Conservation (phyloP, 1,140 invertebrate species). For the Hirudo medicinalis region DNA sequence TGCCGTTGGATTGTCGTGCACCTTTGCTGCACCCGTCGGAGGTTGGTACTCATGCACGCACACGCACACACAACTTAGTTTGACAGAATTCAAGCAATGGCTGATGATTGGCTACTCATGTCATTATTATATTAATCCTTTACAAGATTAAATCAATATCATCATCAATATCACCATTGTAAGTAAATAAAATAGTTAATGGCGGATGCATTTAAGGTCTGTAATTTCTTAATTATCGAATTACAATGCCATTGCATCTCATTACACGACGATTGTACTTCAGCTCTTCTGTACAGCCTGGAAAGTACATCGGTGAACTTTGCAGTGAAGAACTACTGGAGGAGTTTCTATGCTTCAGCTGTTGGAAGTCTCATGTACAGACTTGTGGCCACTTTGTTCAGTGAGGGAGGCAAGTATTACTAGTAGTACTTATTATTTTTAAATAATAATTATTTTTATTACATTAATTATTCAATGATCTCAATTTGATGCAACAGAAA, state of each 20-base stretch:
- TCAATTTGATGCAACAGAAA: conserved; percentile 48
- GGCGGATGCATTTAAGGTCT: too few species aligned
- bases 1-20: conserved; percentile 85
- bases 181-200: too few species aligned
- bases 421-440: background rate
- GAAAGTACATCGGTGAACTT: conserved; percentile 98
- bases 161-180: too few species aligned
- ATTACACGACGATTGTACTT: conserved; percentile 16
- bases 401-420: conserved; percentile 54
- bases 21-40: conserved; percentile 87
- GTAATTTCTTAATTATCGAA: too few species aligned
- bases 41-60: conserved; percentile 45
- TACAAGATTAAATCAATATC: too few species aligned
- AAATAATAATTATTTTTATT: conserved; percentile 12
- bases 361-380: conserved; percentile 89
- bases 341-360: conserved; percentile 93
- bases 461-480: conserved; percentile 25
- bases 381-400: conserved; percentile 83
- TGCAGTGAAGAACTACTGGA: conserved; percentile 94
- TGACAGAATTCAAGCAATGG: too few species aligned
- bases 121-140: too few species aligned
- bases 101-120: too few species aligned
- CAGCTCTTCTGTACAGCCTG: conserved; percentile 92
- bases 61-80: too few species aligned
- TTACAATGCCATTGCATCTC: too few species aligned